These are phyloP conservation scores for Herpailurus yagouaroundi DNA, from an alignment of 2,113 vertebrate genomes.

Conservation along the genomic window DNA sequence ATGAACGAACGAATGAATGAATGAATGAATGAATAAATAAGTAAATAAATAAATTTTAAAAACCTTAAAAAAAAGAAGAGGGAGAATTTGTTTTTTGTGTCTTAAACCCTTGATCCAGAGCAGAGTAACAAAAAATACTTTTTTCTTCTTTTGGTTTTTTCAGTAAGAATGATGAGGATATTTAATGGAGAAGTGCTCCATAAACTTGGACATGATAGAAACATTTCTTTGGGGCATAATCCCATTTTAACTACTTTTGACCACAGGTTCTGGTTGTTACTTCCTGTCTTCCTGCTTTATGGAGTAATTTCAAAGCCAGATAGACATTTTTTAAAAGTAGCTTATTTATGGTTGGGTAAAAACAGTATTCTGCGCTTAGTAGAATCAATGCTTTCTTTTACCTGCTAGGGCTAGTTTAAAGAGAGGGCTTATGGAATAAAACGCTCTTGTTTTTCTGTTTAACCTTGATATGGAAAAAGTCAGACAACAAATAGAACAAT, in stretches of 20 bases:
- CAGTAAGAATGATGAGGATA: background rate
- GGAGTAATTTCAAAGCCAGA: background rate
- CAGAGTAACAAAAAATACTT: background rate
- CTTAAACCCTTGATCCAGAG: conserved; percentile 25
- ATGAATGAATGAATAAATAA: too few species aligned
- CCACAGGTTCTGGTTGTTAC: background rate
- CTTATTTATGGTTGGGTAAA: conserved; percentile 22
- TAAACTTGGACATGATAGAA: background rate
- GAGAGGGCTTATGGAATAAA: background rate
- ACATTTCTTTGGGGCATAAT: background rate
- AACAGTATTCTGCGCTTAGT: background rate
- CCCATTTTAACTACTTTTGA: background rate
- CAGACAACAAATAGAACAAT: conserved; percentile 12
- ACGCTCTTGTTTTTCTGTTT: background rate
- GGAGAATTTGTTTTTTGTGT: background rate
- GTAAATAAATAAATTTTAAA: background rate
- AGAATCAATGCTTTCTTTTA: conserved; percentile 1
- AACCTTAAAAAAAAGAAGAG: background rate
- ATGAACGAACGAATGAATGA: too few species aligned
- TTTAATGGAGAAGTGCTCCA: background rate
- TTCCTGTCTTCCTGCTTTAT: background rate
- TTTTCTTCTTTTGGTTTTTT: background rate
- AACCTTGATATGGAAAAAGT: background rate
- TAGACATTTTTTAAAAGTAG: background rate
- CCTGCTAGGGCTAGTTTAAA: conserved; percentile 9